These are phyloP conservation scores for Diaprepes abbreviatus DNA, from an alignment of 2,888 invertebrate species.

Conservation along the genomic window DNA sequence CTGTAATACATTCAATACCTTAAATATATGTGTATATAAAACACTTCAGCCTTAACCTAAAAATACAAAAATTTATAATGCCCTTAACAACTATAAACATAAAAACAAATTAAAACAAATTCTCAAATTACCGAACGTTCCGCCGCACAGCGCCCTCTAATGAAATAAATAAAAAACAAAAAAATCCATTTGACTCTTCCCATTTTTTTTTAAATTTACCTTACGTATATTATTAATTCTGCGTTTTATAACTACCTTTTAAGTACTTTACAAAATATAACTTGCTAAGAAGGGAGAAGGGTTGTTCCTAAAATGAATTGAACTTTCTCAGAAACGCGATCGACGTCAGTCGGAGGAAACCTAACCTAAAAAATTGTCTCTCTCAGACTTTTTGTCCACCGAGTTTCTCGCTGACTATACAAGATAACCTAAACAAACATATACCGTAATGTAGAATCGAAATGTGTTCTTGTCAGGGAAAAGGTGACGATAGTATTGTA, in stretches of 20 bases:
- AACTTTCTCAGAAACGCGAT: slow-evolving; percentile 17
- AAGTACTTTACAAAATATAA: slow-evolving; percentile 51
- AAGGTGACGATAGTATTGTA: neutral
- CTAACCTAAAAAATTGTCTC: slow-evolving; percentile 15
- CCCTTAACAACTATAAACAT: slow-evolving; percentile 19
- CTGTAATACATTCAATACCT: slow-evolving; percentile 18
- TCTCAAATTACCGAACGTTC: neutral
- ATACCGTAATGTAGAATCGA: slow-evolving; percentile 21
- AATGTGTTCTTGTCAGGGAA: slow-evolving; percentile 5
- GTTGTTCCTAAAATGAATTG: slow-evolving; percentile 11
- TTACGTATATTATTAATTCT: slow-evolving; percentile 44
- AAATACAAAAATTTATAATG: slow-evolving; percentile 25
- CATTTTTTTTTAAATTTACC: slow-evolving; percentile 27
- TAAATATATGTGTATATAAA: slow-evolving; percentile 23
- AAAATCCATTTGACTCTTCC: slow-evolving; percentile 30
- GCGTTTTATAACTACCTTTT: slow-evolving; percentile 44
- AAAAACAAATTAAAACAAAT: slow-evolving; percentile 22
- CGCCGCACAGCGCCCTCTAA: slow-evolving; percentile 30
- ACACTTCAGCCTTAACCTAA: slow-evolving; percentile 16
- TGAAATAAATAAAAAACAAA: slow-evolving; percentile 8
- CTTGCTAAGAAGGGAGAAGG: slow-evolving; percentile 35
- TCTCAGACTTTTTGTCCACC: neutral
- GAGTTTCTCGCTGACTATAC: slow-evolving; percentile 34
- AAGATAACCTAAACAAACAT: slow-evolving; percentile 36
- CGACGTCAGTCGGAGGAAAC: neutral